These are phyloP conservation scores for Eurosta solidaginis DNA, from an alignment of 1,140 invertebrate species.

Conservation along the genomic window DNA sequence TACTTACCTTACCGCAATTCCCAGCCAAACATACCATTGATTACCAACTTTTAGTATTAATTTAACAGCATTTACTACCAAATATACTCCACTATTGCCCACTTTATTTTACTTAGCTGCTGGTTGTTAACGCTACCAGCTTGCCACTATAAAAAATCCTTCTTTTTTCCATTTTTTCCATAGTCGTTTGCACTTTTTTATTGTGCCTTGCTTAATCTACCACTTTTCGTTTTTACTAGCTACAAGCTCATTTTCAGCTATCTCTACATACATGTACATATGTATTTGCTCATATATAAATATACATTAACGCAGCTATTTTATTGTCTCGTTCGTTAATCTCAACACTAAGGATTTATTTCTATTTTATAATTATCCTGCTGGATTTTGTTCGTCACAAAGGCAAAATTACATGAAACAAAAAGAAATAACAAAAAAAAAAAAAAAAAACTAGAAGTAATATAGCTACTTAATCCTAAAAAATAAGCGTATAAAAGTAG, in stretches of 20 bases:
- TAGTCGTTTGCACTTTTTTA: too few species aligned
- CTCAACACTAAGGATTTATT: slow-evolving; percentile 23
- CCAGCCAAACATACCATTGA: background rate
- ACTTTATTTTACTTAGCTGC: slow-evolving; percentile 17
- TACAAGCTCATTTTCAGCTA: background rate
- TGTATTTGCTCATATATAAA: background rate
- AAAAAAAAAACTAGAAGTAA: background rate
- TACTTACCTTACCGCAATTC: background rate
- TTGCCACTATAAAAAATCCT: background rate
- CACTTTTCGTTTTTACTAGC: too few species aligned
- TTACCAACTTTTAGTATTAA: background rate
- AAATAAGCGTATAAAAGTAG: too few species aligned
- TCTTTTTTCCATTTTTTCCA: background rate
- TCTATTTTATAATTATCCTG: slow-evolving; percentile 27
- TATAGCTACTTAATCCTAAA: too few species aligned
- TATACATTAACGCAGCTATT: background rate
- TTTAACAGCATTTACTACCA: slow-evolving; percentile 19
- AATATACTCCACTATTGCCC: background rate
- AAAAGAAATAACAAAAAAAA: background rate
- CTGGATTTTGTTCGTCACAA: slow-evolving; percentile 5
- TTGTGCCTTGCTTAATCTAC: background rate
- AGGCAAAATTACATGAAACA: background rate
- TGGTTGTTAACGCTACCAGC: background rate
- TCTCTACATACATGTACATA: background rate
- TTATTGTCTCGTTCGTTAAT: slow-evolving; percentile 20